Base-by-base conservation (phyloP, 2,113 vertebrate species). In the Phyllopteryx taeniolatus region DNA sequence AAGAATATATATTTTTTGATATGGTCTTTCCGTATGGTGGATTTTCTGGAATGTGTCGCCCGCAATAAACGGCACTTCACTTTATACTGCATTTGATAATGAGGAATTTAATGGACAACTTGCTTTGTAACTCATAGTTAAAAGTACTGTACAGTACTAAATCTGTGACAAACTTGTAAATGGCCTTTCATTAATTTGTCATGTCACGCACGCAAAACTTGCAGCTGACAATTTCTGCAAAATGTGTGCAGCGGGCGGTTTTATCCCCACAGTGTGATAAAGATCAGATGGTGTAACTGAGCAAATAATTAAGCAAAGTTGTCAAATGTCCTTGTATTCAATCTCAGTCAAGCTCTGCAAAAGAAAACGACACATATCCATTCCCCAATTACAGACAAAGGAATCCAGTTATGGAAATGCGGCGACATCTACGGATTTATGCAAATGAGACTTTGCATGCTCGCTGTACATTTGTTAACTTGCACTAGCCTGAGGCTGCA, bases 381-480 rank as follows among this genome's bases (percentile, higher is more conserved):
- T 66, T 66, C 43, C 53, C 61, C 90, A 91, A 92, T 92, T 89
- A 90, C 91, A 86, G 87, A 91, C 87, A 92, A 92, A 92, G 88
- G 85, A 91, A 89, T 82, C 82, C 77, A 80, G 90, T 92, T 89
- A 91, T 87, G 77, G 79, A 85, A 84, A 90, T 73, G 83, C 79
- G 81, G 89, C 67, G n/a, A 90, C 90, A 90, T 86, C 87, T 82
- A 82, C 79, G 89, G 87, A 89, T 90, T 91, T 92, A 93, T 92
- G 91, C 85, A 92, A 93, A 93, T 90, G 84, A 90, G 87, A 69
- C 86, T 91, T 90, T 82, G 83, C 81, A 90, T 87, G 73, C 76
- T 57, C 88, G 88, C 89, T 87, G 88, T 91, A 92, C 90, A 93
- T 92, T 92, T 92, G 90, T 91, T 92, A 92, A 91, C 90, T 91